These are phyloP conservation scores for Thalassarche chlororhynchos DNA, from an alignment of 2,113 vertebrate genomes.

Conservation along the genomic window DNA sequence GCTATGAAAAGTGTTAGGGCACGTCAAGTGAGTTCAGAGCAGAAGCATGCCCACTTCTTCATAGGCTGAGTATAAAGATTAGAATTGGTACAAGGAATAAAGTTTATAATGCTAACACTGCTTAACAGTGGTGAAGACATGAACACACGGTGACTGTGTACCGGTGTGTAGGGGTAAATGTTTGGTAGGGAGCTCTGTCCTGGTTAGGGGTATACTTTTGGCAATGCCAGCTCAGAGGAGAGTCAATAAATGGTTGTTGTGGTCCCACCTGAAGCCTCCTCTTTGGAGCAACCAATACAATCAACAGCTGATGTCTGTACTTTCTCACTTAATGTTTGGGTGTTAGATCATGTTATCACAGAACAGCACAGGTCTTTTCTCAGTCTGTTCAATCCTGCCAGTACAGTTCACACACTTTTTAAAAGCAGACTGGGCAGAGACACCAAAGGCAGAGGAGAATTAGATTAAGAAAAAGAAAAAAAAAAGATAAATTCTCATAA, in stretches of 20 bases:
- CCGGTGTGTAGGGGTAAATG: neutral
- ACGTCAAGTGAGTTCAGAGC: neutral
- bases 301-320: neutral
- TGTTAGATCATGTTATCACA: neutral
- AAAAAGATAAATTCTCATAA: neutral
- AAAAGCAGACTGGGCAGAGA: neutral
- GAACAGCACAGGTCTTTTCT: neutral
- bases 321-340: neutral
- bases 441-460: neutral
- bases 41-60: neutral
- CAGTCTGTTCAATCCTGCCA: neutral
- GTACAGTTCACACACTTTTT: neutral
- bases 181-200: neutral
- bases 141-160: neutral
- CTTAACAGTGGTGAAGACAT: neutral
- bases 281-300: neutral
- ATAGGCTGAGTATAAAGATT: neutral
- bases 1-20: neutral
- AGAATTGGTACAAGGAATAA: neutral
- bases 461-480: neutral
- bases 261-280: neutral
- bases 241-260: neutral
- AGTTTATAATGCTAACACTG: neutral
- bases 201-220: neutral
- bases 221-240: fast-evolving